Conservation (phyloP, 2,888 invertebrate genomes). For the Drosophila formosana region DNA sequence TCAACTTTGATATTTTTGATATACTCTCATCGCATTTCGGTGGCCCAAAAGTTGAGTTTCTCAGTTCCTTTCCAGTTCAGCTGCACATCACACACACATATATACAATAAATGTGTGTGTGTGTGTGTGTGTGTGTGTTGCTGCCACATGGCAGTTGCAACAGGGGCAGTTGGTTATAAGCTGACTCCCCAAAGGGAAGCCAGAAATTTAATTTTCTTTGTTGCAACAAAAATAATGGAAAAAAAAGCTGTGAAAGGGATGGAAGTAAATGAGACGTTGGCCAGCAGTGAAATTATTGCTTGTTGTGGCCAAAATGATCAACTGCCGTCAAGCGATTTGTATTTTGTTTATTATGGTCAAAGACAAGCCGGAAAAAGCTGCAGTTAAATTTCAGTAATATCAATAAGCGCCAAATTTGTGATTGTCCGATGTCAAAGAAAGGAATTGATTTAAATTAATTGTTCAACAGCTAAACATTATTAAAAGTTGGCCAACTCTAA, state of each 20-base stretch:
- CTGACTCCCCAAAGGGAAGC: not conserved
- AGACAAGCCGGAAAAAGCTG: no score
- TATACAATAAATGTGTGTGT: not conserved
- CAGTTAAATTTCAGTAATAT: no score
- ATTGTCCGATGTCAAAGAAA: no score
- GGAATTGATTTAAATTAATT: no score
- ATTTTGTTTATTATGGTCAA: no score
- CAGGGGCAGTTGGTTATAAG: not conserved
- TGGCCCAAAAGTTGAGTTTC: constrained; percentile 18
- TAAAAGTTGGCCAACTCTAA: no score
- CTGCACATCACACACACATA: not conserved
- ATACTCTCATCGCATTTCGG: constrained; percentile 15
- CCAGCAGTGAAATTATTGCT: no score
- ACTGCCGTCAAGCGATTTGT: no score
- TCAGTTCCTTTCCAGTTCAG: constrained; percentile 18
- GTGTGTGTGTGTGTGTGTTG: not conserved
- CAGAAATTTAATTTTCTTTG: not conserved
- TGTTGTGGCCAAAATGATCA: no score
- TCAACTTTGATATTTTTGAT: constrained; percentile 19
- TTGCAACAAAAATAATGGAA: not conserved
- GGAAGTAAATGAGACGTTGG: no score
- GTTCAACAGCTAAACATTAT: no score
- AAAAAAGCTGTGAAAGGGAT: not conserved
- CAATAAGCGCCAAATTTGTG: no score
- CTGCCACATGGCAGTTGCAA: not conserved